These are phyloP conservation scores for Rhimphoctona megacephalus DNA, from an alignment of 2,888 invertebrate genomes.

Conservation along the genomic window DNA sequence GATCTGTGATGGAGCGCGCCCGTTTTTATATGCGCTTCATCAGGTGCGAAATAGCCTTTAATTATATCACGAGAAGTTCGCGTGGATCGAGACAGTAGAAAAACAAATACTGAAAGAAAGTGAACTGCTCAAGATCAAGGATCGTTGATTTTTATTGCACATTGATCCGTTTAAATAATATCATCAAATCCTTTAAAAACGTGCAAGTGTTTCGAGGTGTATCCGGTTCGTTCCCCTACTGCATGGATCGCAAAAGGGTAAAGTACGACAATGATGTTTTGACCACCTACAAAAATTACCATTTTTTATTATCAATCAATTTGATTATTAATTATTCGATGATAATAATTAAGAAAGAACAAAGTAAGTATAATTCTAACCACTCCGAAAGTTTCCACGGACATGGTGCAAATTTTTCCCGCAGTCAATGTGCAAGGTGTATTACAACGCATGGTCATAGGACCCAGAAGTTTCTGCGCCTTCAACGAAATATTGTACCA, in stretches of 20 bases:
- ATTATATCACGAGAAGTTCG: too few relatives aligned
- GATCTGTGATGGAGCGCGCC: too few relatives aligned
- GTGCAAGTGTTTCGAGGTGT: not conserved
- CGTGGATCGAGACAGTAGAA: too few relatives aligned
- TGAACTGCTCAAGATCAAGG: not conserved
- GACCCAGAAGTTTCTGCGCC: slow-evolving; percentile 36
- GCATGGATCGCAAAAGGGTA: slow-evolving; percentile 45
- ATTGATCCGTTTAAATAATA: not conserved
- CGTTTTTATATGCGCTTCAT: too few relatives aligned
- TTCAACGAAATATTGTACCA: slow-evolving; percentile 50
- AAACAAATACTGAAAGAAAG: not conserved
- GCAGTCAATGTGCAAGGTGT: slow-evolving; percentile 48
- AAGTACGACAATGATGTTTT: slow-evolving; percentile 58
- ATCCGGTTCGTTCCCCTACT: not conserved
- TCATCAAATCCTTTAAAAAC: not conserved
- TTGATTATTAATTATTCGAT: not conserved
- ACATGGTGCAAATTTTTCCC: slow-evolving; percentile 51
- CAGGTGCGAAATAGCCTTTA: too few relatives aligned
- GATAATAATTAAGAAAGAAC: not conserved
- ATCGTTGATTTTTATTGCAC: not conserved
- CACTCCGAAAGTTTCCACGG: slow-evolving; percentile 48
- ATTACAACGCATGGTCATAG: slow-evolving; percentile 44
- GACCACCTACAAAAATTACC: slow-evolving; percentile 39
- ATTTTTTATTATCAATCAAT: not conserved
- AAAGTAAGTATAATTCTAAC: not conserved